These are phyloP conservation scores for Coelinius sp. DNA, from an alignment of 2,888 invertebrate genomes.

Conservation along the genomic window DNA sequence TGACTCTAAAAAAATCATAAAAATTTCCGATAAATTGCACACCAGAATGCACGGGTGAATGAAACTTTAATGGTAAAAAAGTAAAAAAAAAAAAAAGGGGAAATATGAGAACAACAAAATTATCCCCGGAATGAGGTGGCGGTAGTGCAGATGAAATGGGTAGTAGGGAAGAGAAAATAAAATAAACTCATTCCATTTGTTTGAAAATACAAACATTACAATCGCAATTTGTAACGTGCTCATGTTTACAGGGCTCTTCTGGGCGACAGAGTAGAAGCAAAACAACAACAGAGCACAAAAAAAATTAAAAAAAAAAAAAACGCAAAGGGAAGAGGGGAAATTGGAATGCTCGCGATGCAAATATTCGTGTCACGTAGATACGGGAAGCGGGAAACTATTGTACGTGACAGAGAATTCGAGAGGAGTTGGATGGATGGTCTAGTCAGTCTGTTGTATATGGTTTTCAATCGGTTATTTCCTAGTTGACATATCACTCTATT, in stretches of 20 bases:
- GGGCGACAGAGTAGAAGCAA: neutral
- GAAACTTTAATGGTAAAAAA: conserved; percentile 2
- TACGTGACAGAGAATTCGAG: conserved; percentile 33
- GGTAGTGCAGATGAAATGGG: neutral
- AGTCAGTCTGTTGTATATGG: conserved; percentile 14
- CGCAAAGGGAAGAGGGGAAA: conserved; percentile 6
- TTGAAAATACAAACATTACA: conserved; percentile 15
- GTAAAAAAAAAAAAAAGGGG: neutral
- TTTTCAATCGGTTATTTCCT: conserved; percentile 17
- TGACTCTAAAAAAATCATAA: neutral
- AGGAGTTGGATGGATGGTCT: neutral
- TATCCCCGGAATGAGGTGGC: conserved; percentile 2
- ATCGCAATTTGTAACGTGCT: conserved; percentile 13
- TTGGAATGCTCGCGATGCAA: conserved; percentile 18
- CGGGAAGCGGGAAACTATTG: conserved; percentile 28
- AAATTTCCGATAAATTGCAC: neutral
- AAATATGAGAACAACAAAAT: neutral
- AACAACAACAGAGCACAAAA: neutral
- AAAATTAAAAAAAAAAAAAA: neutral
- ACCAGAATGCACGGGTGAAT: neutral
- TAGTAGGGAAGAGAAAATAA: neutral
- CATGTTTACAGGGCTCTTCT: conserved; percentile 9
- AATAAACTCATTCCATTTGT: conserved; percentile 20
- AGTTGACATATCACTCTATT: conserved; percentile 17
- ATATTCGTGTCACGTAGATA: conserved; percentile 31